Conservation (phyloP, 1,140 invertebrate species). For the Drosophila ambigua region DNA sequence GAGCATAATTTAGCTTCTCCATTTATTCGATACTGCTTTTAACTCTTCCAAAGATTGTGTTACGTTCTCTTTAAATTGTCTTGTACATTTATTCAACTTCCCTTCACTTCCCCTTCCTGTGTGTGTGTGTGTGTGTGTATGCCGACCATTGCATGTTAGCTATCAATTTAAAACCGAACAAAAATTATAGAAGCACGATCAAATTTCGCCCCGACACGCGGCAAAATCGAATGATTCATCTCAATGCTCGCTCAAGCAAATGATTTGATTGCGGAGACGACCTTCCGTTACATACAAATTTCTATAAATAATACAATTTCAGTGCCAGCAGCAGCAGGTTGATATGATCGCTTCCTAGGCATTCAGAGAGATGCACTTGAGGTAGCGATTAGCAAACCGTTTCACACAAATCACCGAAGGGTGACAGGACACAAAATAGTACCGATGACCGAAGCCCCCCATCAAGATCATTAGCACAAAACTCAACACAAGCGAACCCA, state of each 20-base stretch:
- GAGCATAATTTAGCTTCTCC: no score
- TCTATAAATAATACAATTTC: constrained; percentile 40
- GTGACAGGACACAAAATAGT: constrained; percentile 29
- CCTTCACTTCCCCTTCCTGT: background rate
- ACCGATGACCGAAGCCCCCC: background rate
- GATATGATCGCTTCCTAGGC: constrained; percentile 30
- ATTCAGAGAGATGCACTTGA: constrained; percentile 31
- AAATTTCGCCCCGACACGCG: constrained; percentile 13
- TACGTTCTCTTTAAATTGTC: no score
- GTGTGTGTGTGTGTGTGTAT: no score
- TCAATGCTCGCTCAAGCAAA: constrained; percentile 5
- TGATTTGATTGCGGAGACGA: constrained; percentile 17
- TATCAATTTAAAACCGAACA: constrained; percentile 5
- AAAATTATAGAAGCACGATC: constrained; percentile 8
- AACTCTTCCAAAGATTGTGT: no score
- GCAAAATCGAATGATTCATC: constrained; percentile 11
- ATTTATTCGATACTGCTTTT: no score
- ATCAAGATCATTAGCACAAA: constrained; percentile 11
- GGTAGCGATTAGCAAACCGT: constrained; percentile 7
- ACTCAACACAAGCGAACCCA: background rate
- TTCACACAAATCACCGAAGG: constrained; percentile 24
- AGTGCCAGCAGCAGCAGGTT: constrained; percentile 33
- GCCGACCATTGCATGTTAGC: background rate
- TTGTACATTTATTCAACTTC: background rate
- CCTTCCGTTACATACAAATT: constrained; percentile 33